These are phyloP conservation scores for Gastrophysa polygoni DNA, from an alignment of 2,888 invertebrate genomes.

Conservation along the genomic window DNA sequence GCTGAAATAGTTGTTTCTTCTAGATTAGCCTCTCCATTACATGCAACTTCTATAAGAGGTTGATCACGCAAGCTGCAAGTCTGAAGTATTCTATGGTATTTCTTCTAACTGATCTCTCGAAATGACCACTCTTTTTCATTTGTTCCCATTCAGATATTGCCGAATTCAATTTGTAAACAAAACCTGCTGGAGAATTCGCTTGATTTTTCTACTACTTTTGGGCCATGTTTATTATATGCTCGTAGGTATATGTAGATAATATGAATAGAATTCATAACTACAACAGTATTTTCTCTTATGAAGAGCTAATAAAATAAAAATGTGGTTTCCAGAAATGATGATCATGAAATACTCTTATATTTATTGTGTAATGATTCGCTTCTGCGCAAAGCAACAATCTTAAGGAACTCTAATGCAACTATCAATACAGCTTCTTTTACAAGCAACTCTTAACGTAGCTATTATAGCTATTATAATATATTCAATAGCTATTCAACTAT, in stretches of 20 bases:
- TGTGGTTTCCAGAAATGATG: too few relatives aligned
- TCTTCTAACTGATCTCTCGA: too few relatives aligned
- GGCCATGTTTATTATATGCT: neutral
- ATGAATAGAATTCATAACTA: too few relatives aligned
- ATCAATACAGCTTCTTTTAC: conserved; percentile 20
- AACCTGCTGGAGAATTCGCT: neutral
- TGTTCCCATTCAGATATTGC: neutral
- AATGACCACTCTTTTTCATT: neutral
- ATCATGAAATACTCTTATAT: conserved; percentile 16
- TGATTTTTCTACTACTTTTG: neutral
- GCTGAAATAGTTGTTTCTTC: too few relatives aligned
- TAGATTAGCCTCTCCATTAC: too few relatives aligned
- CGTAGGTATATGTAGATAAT: neutral
- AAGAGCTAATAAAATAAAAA: too few relatives aligned
- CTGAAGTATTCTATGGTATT: too few relatives aligned
- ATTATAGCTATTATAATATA: conserved; percentile 23
- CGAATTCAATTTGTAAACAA: conserved; percentile 1
- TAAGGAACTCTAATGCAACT: conserved; percentile 21
- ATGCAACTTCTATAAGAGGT: too few relatives aligned
- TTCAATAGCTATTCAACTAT: conserved; percentile 23
- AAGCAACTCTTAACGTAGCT: conserved; percentile 17
- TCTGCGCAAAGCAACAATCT: neutral
- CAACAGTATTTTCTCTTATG: too few relatives aligned
- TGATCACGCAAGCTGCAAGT: too few relatives aligned
- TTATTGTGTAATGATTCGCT: conserved; percentile 14